These are phyloP conservation scores for Brachynemurus nebulosus DNA, from an alignment of 2,888 invertebrate species.

Conservation along the genomic window DNA sequence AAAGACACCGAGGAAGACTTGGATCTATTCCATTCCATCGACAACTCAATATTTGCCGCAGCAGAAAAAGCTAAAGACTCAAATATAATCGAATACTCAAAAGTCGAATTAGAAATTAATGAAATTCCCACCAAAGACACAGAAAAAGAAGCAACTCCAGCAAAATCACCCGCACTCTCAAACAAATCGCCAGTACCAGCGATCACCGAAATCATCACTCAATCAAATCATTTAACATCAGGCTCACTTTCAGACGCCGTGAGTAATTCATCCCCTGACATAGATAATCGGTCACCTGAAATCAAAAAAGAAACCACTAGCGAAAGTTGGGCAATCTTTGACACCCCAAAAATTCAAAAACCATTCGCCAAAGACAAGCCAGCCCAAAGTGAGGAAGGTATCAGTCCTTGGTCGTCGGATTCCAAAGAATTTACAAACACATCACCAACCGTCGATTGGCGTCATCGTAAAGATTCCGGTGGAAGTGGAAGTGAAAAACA, in stretches of 20 bases:
- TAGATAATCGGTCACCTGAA: conserved; percentile 34
- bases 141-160: conserved; percentile 11
- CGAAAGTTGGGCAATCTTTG: conserved; percentile 47
- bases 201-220: conserved; percentile 26
- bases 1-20: conserved; percentile 17
- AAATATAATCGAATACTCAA: conserved; percentile 14
- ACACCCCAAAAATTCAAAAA: conserved; percentile 27
- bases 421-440: conserved; percentile 44
- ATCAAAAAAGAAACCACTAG: conserved; percentile 25
- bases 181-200: conserved; percentile 33
- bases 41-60: conserved; percentile 1
- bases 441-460: conserved; percentile 33
- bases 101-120: conserved; percentile 14
- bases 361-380: conserved; percentile 25
- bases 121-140: conserved; percentile 10
- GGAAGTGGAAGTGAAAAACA: conserved; percentile 28
- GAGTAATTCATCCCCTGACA: conserved; percentile 50
- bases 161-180: conserved; percentile 15
- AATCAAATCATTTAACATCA: conserved; percentile 34
- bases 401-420: conserved; percentile 68
- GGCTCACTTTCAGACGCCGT: conserved; percentile 48
- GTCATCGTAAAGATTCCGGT: conserved; percentile 31
- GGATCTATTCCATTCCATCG: conserved; percentile 6
- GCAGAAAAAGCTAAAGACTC: conserved; percentile 12
- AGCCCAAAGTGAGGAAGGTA: conserved; percentile 35